Base-by-base conservation (phyloP, 1,140 invertebrate genomes). In the Callitettix versicolor region DNA sequence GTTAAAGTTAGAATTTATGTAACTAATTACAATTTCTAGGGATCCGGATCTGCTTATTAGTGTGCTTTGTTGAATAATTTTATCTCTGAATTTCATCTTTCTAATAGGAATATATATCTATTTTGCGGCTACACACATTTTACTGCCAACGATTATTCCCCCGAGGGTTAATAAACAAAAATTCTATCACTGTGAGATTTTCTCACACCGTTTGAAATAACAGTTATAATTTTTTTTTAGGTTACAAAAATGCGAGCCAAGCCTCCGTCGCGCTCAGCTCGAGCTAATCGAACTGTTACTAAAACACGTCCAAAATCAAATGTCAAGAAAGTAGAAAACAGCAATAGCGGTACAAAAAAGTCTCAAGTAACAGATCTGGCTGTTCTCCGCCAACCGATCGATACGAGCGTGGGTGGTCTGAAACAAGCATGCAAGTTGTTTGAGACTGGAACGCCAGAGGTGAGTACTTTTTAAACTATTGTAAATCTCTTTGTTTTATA, bases 401-500 rank as follows among this genome's bases (percentile, higher is more conserved):
- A 71, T 18, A 81, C 77, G 22, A 79, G 78, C 63, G 64, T 80
- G 42, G 75, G 76, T 26, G 77, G 76, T 26, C 76, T 83, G 64
- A 69, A 71, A 54, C 79, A 84, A 61, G 77, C 78, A 4, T 69
- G 75, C 34, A 73, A 73, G 54, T 72, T 78, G 43, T 78, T 76
- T 68, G 73, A 80, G 64, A 71, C 73, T 61, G 79, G 77, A 22
- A 79, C 79, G 59, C 73, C 72, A 58, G 79, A 81, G 72, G 79
- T 78, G 64, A 59, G 64, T 36, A 42, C 24, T 34, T 42, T 57
- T 43, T 17, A 6, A 43, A 43, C n/a, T n/a, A n/a, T n/a, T n/a
- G n/a, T n/a, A n/a, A n/a, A n/a, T n/a, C n/a, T n/a, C n/a, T n/a
- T n/a, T n/a, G n/a, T n/a, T n/a, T n/a, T n/a, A n/a, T n/a, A n/a